phyloP scores from a whole-genome alignment of 1,140 invertebrate species.

The Drosophila pachea region DNA sequence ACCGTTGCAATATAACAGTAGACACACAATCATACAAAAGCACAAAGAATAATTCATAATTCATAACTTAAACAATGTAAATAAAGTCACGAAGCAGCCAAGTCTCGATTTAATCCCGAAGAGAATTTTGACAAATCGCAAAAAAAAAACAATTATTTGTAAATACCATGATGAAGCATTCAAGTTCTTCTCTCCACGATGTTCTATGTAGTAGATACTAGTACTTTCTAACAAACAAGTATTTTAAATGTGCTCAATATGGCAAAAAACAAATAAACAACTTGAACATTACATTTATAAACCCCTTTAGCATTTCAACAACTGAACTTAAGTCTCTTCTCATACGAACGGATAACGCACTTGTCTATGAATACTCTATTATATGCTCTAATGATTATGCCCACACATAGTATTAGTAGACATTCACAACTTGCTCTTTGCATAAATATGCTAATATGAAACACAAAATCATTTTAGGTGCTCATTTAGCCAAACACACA shows the following conservation, averaged over 20 bases:
- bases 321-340: slow-evolving; percentile 24
- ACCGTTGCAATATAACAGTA: slow-evolving; percentile 47
- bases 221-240: slow-evolving; percentile 64
- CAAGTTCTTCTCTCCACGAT: slow-evolving; percentile 68
- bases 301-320: slow-evolving; percentile 47
- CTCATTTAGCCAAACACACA: slow-evolving; percentile 54
- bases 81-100: slow-evolving; percentile 19
- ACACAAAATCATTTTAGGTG: slow-evolving; percentile 50
- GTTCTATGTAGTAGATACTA: slow-evolving; percentile 65
- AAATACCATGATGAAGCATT: slow-evolving; percentile 62
- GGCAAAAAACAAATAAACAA: slow-evolving; percentile 28
- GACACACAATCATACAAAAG: slow-evolving; percentile 20
- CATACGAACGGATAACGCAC: slow-evolving; percentile 28
- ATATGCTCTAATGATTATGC: slow-evolving; percentile 43
- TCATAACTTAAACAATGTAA: slow-evolving; percentile 26
- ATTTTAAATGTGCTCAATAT: slow-evolving; percentile 73
- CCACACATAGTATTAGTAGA: slow-evolving; percentile 51
- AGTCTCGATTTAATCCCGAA: slow-evolving; percentile 1
- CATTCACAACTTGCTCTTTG: slow-evolving; percentile 57
- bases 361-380: slow-evolving; percentile 32
- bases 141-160: slow-evolving; percentile 50
- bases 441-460: slow-evolving; percentile 52
- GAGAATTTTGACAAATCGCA: not conserved
- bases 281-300: slow-evolving; percentile 7
- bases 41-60: slow-evolving; percentile 34